Conservation (phyloP, 2,113 vertebrate genomes). For the Gnathonemus longibarbis region DNA sequence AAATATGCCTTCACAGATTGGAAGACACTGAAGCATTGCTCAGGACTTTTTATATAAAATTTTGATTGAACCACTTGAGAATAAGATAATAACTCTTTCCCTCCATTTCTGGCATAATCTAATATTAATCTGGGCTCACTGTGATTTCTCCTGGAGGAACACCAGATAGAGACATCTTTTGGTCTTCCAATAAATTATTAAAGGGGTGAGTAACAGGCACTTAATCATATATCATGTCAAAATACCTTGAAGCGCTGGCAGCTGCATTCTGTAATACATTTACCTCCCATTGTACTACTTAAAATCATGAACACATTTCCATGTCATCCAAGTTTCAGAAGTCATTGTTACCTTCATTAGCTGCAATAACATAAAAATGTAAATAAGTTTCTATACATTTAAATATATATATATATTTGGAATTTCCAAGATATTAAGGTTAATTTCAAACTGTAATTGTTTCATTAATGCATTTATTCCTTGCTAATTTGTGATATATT, state of each 20-base stretch:
- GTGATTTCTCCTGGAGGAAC: background rate
- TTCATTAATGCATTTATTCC: background rate
- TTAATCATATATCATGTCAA: constrained; percentile 52
- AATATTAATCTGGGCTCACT: background rate
- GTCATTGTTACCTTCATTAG: background rate
- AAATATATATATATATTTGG: background rate
- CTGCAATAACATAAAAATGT: background rate
- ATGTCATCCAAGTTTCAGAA: background rate
- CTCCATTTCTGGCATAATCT: background rate
- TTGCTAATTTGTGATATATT: background rate
- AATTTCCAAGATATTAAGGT: background rate
- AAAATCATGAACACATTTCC: constrained; percentile 34
- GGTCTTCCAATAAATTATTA: constrained; percentile 52
- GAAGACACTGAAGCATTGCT: background rate
- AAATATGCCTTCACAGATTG: background rate
- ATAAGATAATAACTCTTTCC: background rate
- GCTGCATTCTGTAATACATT: constrained; percentile 25
- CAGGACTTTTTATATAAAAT: background rate
- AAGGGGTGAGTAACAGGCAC: constrained; percentile 71
- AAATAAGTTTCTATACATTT: background rate
- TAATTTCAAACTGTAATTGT: background rate
- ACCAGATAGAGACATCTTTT: background rate
- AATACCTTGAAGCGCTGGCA: constrained; percentile 15
- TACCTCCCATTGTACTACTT: background rate
- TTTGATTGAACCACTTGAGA: background rate